Base-by-base conservation (phyloP, 2,888 invertebrate genomes). In the Drosophila bunnanda region DNA sequence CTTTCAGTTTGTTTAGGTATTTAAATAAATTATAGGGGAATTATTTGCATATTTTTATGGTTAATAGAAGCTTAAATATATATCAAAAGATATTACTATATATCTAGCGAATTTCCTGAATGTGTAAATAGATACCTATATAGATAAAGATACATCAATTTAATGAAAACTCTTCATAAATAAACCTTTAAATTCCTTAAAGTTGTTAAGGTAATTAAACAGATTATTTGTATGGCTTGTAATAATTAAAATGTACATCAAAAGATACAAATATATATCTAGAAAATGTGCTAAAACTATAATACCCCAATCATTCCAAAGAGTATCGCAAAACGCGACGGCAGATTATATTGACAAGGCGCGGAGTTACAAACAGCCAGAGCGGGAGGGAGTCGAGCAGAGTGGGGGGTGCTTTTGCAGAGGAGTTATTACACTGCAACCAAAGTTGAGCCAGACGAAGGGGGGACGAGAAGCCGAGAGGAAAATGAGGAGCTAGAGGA, bases 311-410 rank as follows among this genome's bases (percentile, higher is more conserved):
- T 28, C 6, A 1, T 4, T 30, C 8, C n/a, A 48, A 32, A 57
- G 61, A 25, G 61, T 59, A 59, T 53, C 10, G 39, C 36, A 15
- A 30, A 50, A 20, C 30, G 52, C 76, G 59, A 68, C 58, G 77
- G 48, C 66, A 75, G 74, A 77, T 80, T 72, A 78, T 78, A 80
- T 78, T 85, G 82, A 78, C 78, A 85, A 69, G 76, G 77, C 66
- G 52, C 44, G 22, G 25, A 46, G 34, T 13, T 41, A 15, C 17
- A 25, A 28, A 20, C n/a, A 9, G 46, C 2, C 5, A 15, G 44
- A 25, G 15, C 9, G 44, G 17, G 20, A 17, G 39, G 56, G 43
- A 30, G 28, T 22, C 7, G 25, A 17, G 38, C 2, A 32, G 32
- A 32, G 6, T n/a, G 28, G 12, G 32, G 22, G 43, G 22, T 2